Base-by-base conservation (phyloP, 2,888 invertebrate genomes). In the Tenthredo livida region DNA sequence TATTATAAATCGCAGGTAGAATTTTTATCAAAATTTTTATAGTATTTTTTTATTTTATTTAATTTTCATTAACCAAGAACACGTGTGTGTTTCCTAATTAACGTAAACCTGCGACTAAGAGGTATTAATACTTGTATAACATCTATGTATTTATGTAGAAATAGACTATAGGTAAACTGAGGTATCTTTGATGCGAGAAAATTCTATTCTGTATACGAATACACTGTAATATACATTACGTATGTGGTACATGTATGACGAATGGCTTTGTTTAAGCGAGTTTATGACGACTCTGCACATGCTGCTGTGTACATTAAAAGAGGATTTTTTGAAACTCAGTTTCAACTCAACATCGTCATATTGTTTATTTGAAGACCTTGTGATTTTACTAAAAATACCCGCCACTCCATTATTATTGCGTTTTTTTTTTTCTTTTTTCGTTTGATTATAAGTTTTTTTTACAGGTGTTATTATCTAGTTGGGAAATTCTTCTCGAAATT, bases 291-390 rank as follows among this genome's bases (percentile, higher is more conserved):
- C 6, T 25, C 21, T 67, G 72, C 72, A 73, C 72, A 43, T 73
- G 72, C 10, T 12, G n/a, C 10, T 43, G 72, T 43, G 40, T 43
- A 37, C 10, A 25, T 73, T 21, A 15, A 43, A 43, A 43, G 43
- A 21, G 10, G 43, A n/a, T 43, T 73, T 73, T 73, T 73, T 47
- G 47, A 37, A 40, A 43, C 6, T 37, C n/a, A n/a, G 54, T 54
- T 77, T 29, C 54, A 47, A n/a, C 77, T 73, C 12, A 5, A 12
- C 43, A 43, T 73, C 73, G 73, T 73, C 47, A 43, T 40, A 43
- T 73, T 73, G 47, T 73, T 47, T 73, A 40, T 73, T 73, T 21
- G 73, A 33, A 67, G 33, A 65, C 67, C 83, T 47, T 40, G 43
- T 67, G 21, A 21, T 83, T 47, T 37, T 15, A 40, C 65, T 83